These are phyloP conservation scores for Oceanodroma leucorhoa DNA, from an alignment of 2,797 vertebrate species.

Conservation along the genomic window DNA sequence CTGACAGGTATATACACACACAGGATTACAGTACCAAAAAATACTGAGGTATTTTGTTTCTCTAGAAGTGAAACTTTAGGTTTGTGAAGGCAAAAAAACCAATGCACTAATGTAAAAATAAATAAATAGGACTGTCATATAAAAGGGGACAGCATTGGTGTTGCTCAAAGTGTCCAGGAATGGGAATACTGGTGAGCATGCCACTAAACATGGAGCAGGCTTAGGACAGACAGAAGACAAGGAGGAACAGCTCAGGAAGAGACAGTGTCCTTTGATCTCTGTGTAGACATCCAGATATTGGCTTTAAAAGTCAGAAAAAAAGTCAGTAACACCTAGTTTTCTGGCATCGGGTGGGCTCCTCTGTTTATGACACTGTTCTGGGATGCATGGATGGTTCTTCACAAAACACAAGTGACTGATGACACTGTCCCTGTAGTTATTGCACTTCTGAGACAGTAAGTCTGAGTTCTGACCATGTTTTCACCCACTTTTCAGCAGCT, in stretches of 20 bases:
- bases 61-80: slow-evolving; percentile 75
- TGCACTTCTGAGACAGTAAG: slow-evolving; percentile 69
- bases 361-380: neutral
- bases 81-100: slow-evolving; percentile 61
- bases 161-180: slow-evolving; percentile 65
- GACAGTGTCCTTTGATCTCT: slow-evolving; percentile 64
- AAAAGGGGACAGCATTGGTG: slow-evolving; percentile 52
- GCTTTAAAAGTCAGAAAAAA: slow-evolving; percentile 46
- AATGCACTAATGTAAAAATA: slow-evolving; percentile 74
- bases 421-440: slow-evolving; percentile 57
- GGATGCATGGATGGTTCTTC: neutral
- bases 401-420: slow-evolving; percentile 3
- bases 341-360: neutral
- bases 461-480: neutral
- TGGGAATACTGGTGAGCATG: slow-evolving; percentile 76
- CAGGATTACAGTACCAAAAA: slow-evolving; percentile 79
- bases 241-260: slow-evolving; percentile 52
- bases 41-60: slow-evolving; percentile 95
- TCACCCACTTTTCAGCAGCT: slow-evolving; percentile 84
- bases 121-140: slow-evolving; percentile 76
- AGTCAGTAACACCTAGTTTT: neutral
- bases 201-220: slow-evolving; percentile 69
- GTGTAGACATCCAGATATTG: slow-evolving; percentile 51
- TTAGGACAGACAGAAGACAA: slow-evolving; percentile 60
- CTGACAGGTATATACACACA: slow-evolving; percentile 77